Evolutionary conservation across 2,888 invertebrate genomes (phyloP), one percentile per base, ranked within the genome.

Genomic region (Troglohyphantes excavatus): DNA sequence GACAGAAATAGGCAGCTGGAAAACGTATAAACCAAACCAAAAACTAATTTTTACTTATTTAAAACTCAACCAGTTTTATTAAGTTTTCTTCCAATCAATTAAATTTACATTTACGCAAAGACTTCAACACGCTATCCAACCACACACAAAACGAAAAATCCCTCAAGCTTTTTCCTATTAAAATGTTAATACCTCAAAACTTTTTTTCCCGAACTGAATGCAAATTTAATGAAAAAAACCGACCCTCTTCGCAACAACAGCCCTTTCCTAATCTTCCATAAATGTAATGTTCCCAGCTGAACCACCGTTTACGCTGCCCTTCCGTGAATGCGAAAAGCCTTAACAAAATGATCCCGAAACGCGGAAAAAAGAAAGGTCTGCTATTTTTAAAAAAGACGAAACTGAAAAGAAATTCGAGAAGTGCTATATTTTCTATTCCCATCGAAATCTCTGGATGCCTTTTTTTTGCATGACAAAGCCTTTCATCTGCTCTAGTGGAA

Each of bases 401-500:
- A 53, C 53, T 29, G n/a, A 11, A 13, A 76, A 33, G 39, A 63
- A 63, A 76, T 63, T 39, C 29, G 21, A 76, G 53, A 19, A 61
- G 61, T 23, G 43, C 19, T 61, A 33, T 23, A 63, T 17, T 39
- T 76, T 33, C 13, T 13, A 27, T 43, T 75, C 29, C n/a, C 61
- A 17, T 63, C 39, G 61, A 76, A 61, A 63, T 29, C 7, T 9
- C 0, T 17, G 6, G 17, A n/a, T 68, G 29, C 68, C 19, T 11
- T 21, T 61, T 59, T n/a, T 76, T 63, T 76, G 59, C 63, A 76
- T 75, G 59, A 75, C 61, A 75, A 75, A 75, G 75, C 33, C 23
- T 19, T 39, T 33, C 63, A 23, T 39, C 63, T 17, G 11, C 0
- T 0, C 2, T n/a, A n/a, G 17, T 5, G 33, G n/a, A 33, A 76